phyloP scores from a whole-genome alignment of 1,140 invertebrate genomes.

The Pseudomyrmex dendroicus region DNA sequence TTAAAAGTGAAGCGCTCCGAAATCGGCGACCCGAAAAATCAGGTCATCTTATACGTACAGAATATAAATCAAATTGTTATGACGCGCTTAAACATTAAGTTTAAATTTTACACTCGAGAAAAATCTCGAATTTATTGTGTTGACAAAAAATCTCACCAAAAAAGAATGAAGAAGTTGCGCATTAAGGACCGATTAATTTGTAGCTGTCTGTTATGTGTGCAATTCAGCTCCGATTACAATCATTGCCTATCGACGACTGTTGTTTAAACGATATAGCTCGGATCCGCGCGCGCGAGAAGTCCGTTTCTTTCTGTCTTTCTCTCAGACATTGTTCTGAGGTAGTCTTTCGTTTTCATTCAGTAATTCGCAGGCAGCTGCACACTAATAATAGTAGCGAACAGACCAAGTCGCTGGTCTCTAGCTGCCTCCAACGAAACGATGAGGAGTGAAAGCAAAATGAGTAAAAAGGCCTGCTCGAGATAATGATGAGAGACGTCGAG shows the following conservation, averaged over 20 bases:
- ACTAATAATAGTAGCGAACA: constrained; percentile 84
- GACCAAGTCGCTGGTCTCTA: constrained; percentile 60
- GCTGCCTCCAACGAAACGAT: constrained; percentile 56
- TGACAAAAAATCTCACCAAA: background rate
- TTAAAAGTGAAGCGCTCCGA: too few species aligned
- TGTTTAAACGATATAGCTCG: constrained; percentile 62
- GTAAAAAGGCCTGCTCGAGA: background rate
- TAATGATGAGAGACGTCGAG: background rate
- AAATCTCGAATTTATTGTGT: background rate
- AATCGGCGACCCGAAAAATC: too few species aligned
- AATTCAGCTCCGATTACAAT: constrained; percentile 58
- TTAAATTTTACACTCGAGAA: background rate
- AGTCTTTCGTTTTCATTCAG: constrained; percentile 81
- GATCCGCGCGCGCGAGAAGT: background rate
- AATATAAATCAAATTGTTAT: too few species aligned
- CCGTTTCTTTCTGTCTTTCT: constrained; percentile 54
- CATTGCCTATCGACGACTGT: constrained; percentile 70
- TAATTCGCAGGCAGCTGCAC: constrained; percentile 84
- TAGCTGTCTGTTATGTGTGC: constrained; percentile 22
- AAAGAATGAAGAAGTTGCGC: background rate
- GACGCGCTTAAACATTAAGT: too few species aligned
- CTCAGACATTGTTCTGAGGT: constrained; percentile 81
- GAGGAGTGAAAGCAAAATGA: constrained; percentile 50
- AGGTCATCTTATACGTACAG: too few species aligned
- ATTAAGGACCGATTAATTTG: constrained; percentile 31